Base-by-base conservation (phyloP, 1,140 invertebrate species). In the Polypedilum pembai region DNA sequence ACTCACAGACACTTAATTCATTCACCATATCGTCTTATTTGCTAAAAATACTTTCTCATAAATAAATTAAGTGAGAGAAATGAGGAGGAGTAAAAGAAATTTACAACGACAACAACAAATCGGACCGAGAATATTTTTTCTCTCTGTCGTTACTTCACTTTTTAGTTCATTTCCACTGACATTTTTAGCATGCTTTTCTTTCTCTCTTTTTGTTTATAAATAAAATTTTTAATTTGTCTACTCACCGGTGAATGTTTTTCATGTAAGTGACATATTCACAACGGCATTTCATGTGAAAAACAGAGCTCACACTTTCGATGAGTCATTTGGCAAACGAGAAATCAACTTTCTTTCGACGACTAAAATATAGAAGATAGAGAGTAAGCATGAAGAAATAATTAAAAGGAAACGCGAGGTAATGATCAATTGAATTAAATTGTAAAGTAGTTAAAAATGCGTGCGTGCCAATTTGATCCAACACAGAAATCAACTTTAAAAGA, bases 181-280 rank as follows among this genome's bases (percentile, higher is more conserved):
- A 33, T 33, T 33, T 33, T 1, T 33, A 33, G 24, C 5, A 5
- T 33, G 24, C 24, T 5, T 33, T 33, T 33, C 5, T 33, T 5
- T 33, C n/a, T 56, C n/a, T n/a, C n/a, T 56, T n/a, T 56, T 56
- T 56, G 45, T 56, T 56, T 56, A 56, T 56, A 56, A 56, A 56
- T 56, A 56, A 15, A 56, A 15, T n/a, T 56, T 45, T 45, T 56
- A 56, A 56, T 56, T 56, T 56, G 45, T 56, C 45, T 56, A 56
- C n/a, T 56, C 45, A 56, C 45, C 45, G 45, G 45, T 56, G 45
- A n/a, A 56, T n/a, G 45, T 56, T 56, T 12, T 56, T 56, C 45
- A 15, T 33, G 24, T 33, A 33, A 33, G 45, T 56, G 45, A 56
- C 45, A 56, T n/a, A 56, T 56, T 56, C 45, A n/a, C 45, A n/a